A percentile compares a stretch with the other conserved stretches of the same genome.
These are phyloP conservation scores for Arvicola amphibius DNA, from an alignment of 2,797 vertebrate genomes.

Conservation along the genomic window DNA sequence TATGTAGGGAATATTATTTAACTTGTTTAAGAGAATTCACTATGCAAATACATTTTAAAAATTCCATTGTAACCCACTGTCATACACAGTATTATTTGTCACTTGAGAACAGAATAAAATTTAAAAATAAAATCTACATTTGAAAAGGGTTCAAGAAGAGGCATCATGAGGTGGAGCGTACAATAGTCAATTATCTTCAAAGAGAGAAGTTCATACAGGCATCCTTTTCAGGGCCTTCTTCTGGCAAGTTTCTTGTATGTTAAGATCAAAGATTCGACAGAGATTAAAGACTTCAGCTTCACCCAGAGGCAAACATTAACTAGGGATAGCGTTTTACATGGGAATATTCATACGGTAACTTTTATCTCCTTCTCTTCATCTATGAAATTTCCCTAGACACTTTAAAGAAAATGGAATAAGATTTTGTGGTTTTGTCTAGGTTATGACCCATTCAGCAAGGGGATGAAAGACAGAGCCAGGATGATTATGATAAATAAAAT, in stretches of 20 bases:
- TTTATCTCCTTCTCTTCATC: conserved; percentile 63
- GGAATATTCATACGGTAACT: conserved; percentile 51
- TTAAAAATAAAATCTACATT: not conserved
- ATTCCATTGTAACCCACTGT: not conserved
- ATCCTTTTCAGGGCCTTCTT: conserved; percentile 54
- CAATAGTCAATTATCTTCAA: conserved; percentile 41
- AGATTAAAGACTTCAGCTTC: conserved; percentile 57
- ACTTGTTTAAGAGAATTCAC: not conserved
- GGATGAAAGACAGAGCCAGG: not conserved
- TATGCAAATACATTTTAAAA: not conserved
- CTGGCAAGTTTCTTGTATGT: conserved; percentile 29
- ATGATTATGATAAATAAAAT: not conserved
- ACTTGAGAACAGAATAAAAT: conserved; percentile 5
- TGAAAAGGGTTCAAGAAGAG: conserved; percentile 8
- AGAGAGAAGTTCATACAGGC: conserved; percentile 46
- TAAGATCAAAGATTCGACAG: conserved; percentile 74
- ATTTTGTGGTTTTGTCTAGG: conserved; percentile 36
- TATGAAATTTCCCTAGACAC: conserved; percentile 55
- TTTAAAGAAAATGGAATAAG: conserved; percentile 55
- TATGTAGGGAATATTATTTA: not conserved
- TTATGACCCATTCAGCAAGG: conserved; percentile 23
- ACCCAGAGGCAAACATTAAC: conserved; percentile 48
- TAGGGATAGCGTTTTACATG: conserved; percentile 45
- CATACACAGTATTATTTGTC: not conserved
- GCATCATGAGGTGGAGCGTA: not conserved